Evolutionary conservation across 2,888 invertebrate species (phyloP), one percentile per base, ranked within the genome.

Genomic region (Euplexia lucipara): DNA sequence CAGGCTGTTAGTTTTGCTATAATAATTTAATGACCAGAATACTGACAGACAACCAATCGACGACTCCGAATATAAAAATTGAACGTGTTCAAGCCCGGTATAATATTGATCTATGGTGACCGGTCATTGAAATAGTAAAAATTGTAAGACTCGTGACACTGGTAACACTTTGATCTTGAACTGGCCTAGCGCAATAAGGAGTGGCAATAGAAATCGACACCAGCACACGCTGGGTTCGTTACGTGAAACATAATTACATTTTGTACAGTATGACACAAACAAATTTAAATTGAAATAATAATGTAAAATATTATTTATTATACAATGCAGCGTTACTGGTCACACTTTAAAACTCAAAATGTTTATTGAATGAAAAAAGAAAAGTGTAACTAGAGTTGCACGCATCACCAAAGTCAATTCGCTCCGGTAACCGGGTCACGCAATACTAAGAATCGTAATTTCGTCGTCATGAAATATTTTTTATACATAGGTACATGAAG

Each of bases 371-470:
- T 10, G 32, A 20, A 47, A 22, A 22, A 44, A 60, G 44, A 52
- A 45, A 51, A 52, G 22, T 20, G 42, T 49, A 56, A 57, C 48
- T 63, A 75, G 76, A 63, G 72, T 44, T 72, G 63, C 63, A 75
- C 63, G 53, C 48, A 62, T 75, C 52, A 39, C 75, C 69, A 73
- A 73, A 70, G 60, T 45, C 53, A 68, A 78, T 63, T 76, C 53
- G 68, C 66, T 78, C 51, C 47, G 63, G 70, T 80, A 80, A 83
- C 75, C 78, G 62, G 82, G 77, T 82, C 81, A 83, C 78, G 80
- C 79, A 66, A 57, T 70, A 62, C 57, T 62, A 48, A 35, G 76
- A 72, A 75, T 57, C 22, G 30, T 34, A 70, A 62, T 70, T 70
- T 53, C 32, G 56, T 52, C 47, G 30, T 42, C 14, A 54, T 35